Conservation (phyloP, 2,888 invertebrate species). For the Orchesella flavescens region DNA sequence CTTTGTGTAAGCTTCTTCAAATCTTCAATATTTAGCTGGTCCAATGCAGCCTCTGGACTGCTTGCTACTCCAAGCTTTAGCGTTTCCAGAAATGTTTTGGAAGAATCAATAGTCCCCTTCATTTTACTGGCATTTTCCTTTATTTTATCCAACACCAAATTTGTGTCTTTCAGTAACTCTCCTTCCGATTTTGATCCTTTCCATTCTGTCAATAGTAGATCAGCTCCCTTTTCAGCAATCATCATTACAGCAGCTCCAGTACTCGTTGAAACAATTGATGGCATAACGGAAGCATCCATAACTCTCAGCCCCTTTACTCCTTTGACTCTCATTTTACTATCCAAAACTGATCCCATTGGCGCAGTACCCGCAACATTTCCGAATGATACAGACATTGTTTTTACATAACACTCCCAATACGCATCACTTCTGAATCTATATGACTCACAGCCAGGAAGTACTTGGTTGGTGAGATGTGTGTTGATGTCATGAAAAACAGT, state of each 20-base stretch:
- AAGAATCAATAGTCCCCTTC: neutral
- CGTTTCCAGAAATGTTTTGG: slow-evolving; percentile 14
- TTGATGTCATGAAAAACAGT: slow-evolving; percentile 1
- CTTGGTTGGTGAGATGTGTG: neutral
- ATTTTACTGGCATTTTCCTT: neutral
- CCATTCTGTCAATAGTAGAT: slow-evolving; percentile 29
- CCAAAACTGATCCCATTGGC: slow-evolving; percentile 48
- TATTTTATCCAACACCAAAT: neutral
- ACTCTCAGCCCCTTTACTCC: slow-evolving; percentile 47
- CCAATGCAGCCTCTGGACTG: neutral
- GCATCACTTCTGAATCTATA: slow-evolving; percentile 43
- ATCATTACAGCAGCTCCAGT: slow-evolving; percentile 64
- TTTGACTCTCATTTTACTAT: slow-evolving; percentile 36
- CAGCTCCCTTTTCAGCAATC: slow-evolving; percentile 52
- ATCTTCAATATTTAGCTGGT: slow-evolving; percentile 1
- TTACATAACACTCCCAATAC: slow-evolving; percentile 47
- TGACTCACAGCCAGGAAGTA: slow-evolving; percentile 35
- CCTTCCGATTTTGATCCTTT: neutral
- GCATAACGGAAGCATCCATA: slow-evolving; percentile 56
- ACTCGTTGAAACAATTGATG: slow-evolving; percentile 38
- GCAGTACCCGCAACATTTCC: slow-evolving; percentile 45
- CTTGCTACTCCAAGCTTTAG: neutral
- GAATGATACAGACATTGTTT: slow-evolving; percentile 31
- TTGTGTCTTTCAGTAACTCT: neutral
- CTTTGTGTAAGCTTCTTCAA: slow-evolving; percentile 21